A percentile compares a stretch with the other conserved stretches of the same genome.
Conservation (phyloP, 35 echinoderm and acorn worm genomes). For the Apostichopus californicus region DNA sequence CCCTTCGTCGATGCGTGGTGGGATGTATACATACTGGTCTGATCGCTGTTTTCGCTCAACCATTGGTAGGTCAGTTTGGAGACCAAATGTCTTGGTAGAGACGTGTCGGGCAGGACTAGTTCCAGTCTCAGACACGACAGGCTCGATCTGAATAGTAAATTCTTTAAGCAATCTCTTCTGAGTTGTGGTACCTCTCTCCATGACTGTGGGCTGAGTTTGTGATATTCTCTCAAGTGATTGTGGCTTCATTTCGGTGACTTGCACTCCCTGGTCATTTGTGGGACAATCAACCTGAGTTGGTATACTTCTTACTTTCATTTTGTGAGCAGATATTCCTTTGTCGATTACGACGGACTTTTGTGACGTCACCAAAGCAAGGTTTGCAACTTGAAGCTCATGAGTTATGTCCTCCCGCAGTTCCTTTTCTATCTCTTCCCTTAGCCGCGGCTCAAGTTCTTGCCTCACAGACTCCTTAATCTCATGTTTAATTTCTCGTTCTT, state of each 20-base stretch:
- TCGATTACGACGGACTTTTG: slow-evolving; percentile 17
- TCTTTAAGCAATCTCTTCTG: slow-evolving; percentile 19
- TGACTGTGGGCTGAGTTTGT: slow-evolving; percentile 31
- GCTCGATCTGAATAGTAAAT: slow-evolving; percentile 29
- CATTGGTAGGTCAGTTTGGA: slow-evolving; percentile 8
- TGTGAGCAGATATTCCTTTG: slow-evolving; percentile 14
- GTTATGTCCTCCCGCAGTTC: slow-evolving; percentile 56
- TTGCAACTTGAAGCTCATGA: slow-evolving; percentile 24
- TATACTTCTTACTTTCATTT: background rate
- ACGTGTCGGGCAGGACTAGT: background rate
- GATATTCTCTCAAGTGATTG: background rate
- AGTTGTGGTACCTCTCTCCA: slow-evolving; percentile 24
- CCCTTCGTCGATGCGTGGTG: slow-evolving; percentile 37
- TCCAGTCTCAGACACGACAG: slow-evolving; percentile 9
- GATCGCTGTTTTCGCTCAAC: slow-evolving; percentile 15
- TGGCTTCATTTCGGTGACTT: background rate
- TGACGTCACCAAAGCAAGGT: slow-evolving; percentile 29
- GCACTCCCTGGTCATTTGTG: slow-evolving; percentile 1
- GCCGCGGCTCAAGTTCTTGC: slow-evolving; percentile 15
- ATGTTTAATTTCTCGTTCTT: slow-evolving; percentile 35
- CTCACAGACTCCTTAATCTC: slow-evolving; percentile 11
- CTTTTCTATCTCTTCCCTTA: slow-evolving; percentile 50
- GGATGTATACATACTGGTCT: slow-evolving; percentile 44
- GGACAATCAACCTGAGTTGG: slow-evolving; percentile 9
- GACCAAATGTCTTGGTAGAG: slow-evolving; percentile 21